Percentiles rank a stretch among this genome's conserved stretches.
phyloP scores from a whole-genome alignment of 2,113 vertebrate genomes.

The Uria aalge region DNA sequence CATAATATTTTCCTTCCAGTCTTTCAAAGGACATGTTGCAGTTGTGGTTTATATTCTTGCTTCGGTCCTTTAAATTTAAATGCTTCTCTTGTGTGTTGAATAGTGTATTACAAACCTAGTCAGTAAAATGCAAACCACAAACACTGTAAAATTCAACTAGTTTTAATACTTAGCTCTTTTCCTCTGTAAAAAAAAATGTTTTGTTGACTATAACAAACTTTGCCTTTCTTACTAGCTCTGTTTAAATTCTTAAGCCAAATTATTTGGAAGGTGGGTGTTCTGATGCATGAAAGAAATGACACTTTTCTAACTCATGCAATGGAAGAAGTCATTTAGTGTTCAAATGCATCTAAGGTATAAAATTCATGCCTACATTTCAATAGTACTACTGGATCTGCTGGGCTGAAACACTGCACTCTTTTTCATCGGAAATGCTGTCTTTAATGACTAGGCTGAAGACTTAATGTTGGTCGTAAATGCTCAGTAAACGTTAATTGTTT shows the following conservation, averaged over 20 bases:
- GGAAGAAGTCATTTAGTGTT: not conserved
- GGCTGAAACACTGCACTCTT: not conserved
- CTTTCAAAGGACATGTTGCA: not conserved
- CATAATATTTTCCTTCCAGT: conserved; percentile 29
- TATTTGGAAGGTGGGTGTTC: not conserved
- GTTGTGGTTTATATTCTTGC: conserved; percentile 8
- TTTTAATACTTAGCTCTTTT: not conserved
- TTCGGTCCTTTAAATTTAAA: not conserved
- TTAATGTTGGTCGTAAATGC: not conserved
- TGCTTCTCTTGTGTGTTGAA: not conserved
- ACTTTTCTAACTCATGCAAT: not conserved
- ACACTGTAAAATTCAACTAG: not conserved
- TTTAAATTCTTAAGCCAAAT: not conserved
- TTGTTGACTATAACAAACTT: not conserved
- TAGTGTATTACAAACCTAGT: not conserved
- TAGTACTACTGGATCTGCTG: not conserved
- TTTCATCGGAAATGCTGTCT: not conserved
- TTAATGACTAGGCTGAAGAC: not conserved
- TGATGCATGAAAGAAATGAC: not conserved
- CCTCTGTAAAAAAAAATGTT: not conserved
- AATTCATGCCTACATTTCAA: not conserved
- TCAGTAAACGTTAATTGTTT: not conserved
- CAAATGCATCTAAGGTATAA: not conserved
- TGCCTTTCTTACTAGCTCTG: not conserved
- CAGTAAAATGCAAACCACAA: not conserved